phyloP scores from a whole-genome alignment of 1,140 invertebrate species.

The Drosophila suzukii region DNA sequence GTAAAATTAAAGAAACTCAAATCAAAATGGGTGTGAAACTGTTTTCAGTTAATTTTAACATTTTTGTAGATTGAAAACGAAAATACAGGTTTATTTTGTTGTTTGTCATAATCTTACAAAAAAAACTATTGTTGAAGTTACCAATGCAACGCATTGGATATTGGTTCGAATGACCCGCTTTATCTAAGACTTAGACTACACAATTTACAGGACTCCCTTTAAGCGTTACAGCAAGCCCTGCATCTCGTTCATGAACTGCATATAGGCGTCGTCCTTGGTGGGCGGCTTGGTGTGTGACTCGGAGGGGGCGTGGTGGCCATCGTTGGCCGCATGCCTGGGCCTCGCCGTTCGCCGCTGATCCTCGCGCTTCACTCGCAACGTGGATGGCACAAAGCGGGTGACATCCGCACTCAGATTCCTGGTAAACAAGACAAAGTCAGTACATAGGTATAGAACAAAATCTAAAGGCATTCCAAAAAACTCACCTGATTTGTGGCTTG shows the following conservation, averaged over 20 bases:
- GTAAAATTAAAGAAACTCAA: not conserved
- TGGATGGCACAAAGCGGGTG: slow-evolving; percentile 96
- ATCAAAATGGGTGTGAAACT: not conserved
- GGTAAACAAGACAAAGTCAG: not conserved
- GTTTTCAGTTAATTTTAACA: no score
- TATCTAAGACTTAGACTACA: slow-evolving; percentile 26
- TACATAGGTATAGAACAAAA: slow-evolving; percentile 23
- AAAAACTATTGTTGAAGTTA: not conserved
- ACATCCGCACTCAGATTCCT: slow-evolving; percentile 97
- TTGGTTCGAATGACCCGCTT: slow-evolving; percentile 20
- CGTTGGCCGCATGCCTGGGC: slow-evolving; percentile 72
- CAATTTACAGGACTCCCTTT: not conserved
- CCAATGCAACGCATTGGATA: not conserved
- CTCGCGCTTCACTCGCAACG: slow-evolving; percentile 92
- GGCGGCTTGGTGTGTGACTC: slow-evolving; percentile 86
- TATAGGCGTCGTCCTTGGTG: slow-evolving; percentile 98
- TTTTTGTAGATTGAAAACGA: no score
- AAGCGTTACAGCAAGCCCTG: slow-evolving; percentile 92
- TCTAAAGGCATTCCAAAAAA: not conserved
- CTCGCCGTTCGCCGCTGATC: slow-evolving; percentile 87
- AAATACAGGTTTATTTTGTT: no score
- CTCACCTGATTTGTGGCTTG: slow-evolving; percentile 93
- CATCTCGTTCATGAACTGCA: slow-evolving; percentile 99
- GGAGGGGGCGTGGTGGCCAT: slow-evolving; percentile 58
- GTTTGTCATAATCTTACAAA: no score